A percentile compares a stretch with the other conserved stretches of the same genome.
These are phyloP conservation scores for Zoanthus solanderi DNA, from an alignment of 92 coral and sea anemone species.

Conservation along the genomic window DNA sequence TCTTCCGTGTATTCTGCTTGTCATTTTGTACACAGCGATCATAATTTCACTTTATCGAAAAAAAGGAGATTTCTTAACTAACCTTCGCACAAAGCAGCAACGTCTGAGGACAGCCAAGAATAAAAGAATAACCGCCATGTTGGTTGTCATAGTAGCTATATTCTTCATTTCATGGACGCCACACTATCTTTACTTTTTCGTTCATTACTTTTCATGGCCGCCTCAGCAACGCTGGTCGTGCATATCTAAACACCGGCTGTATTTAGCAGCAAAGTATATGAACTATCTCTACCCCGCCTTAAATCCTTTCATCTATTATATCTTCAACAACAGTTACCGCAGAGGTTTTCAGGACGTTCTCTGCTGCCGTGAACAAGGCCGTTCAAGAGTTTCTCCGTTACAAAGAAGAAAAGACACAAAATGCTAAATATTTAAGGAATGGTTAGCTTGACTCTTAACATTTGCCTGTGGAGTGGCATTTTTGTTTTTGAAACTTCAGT, in stretches of 20 bases:
- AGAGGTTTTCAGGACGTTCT: slow-evolving; percentile 16
- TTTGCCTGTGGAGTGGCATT: no score
- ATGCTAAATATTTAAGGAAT: background rate
- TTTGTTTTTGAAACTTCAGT: no score
- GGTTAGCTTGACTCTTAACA: no score
- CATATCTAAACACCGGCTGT: background rate
- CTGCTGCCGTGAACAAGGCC: background rate
- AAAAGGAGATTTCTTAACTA: background rate
- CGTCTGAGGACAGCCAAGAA: background rate
- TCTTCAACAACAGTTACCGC: slow-evolving; percentile 17
- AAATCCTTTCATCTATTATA: slow-evolving; percentile 28
- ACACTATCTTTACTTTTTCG: slow-evolving; percentile 29
- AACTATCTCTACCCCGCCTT: slow-evolving; percentile 39
- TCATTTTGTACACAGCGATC: slow-evolving; percentile 13
- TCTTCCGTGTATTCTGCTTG: slow-evolving; percentile 34
- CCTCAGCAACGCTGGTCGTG: slow-evolving; percentile 10
- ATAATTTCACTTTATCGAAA: slow-evolving; percentile 15
- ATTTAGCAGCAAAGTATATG: slow-evolving; percentile 38
- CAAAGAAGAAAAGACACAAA: background rate
- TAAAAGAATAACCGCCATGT: slow-evolving; percentile 18
- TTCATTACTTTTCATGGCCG: slow-evolving; percentile 32
- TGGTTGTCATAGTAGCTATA: background rate
- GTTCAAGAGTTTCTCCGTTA: background rate
- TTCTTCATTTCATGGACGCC: slow-evolving; percentile 35
- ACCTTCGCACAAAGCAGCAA: background rate